Evolutionary conservation across 2,797 vertebrate species (phyloP), one percentile per base, ranked within the genome.

Genomic region (Arvicola amphibius): DNA sequence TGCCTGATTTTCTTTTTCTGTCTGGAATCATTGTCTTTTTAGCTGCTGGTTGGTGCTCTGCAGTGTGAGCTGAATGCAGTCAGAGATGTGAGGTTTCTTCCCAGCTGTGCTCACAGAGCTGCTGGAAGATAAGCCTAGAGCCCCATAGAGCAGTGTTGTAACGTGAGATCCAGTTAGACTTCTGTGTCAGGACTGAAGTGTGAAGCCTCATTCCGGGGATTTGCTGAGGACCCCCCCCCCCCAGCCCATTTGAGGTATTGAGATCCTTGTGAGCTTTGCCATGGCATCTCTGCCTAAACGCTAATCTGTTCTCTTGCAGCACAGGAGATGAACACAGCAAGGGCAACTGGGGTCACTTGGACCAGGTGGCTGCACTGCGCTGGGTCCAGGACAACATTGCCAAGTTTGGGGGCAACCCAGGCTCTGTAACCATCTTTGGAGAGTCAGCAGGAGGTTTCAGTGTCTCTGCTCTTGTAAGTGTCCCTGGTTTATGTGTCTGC

Each of bases 331-430:
- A 99, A n/a, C 98, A 99, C 13, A 97, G 99, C 10, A 93, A 0
- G 23, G 99, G 99, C 0, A 99, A 99, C 98, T 99, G 99, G 98
- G 99, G 99, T 0, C 99, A 99, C 91, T 37, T 99, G 97, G 99
- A 99, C 93, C 99, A 99, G 98, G 96, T 99, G 51, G 98, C 98
- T 1, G 99, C 99, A 10, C 98, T 99, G n/a, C 98, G 7, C 40
- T 99, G 99, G 99, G 98, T 99, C 34, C 99, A 99, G 97, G 98
- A 99, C 89, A 99, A 99, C 59, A 99, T 99, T 25, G 94, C 97
- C 46, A 95, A 95, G 53, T 99, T 99, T 85, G 99, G 99, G 61
- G 99, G 99, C 25, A 98, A 99, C 95, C 99, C 99, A 3, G 97
- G 98, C 74, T 98, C 97, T 0, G 98, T 99, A 94, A 99, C 99